Base-by-base conservation (phyloP, 2,113 vertebrate species). In the Equus przewalskii region DNA sequence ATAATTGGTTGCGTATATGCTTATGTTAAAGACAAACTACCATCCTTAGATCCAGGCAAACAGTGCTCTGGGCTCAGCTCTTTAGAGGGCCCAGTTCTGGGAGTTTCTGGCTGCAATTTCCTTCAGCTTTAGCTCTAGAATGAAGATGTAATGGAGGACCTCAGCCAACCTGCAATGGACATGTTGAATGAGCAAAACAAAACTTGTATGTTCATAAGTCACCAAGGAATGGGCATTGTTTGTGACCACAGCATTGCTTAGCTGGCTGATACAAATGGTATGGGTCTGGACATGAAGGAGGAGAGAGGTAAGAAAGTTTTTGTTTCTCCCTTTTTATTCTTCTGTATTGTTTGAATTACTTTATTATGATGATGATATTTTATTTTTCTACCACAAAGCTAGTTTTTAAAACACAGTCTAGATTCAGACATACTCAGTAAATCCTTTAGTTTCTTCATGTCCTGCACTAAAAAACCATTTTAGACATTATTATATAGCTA, bases 351-450 rank as follows among this genome's bases (percentile, higher is more conserved):
- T 54, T 24, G 70, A 78, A 89, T 54, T 60, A 13, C 1, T 28
- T 69, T 62, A 75, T 28, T 67, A 62, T 69, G n/a, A 26, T 80
- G 60, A 36, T 41, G 18, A 1, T 58, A 51, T 54, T 96, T 58
- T 44, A 44, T 62, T 78, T 84, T 89, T 93, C 60, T 62, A 84
- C 6, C 30, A 33, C 76, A 89, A 83, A 51, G 16, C 58, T 92
- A 36, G 13, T 54, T 89, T 91, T 75, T 22, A 36, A 80, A 92
- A 41, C 9, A 28, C 21, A 49, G 30, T 60, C 1, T 67, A 36
- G 24, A 76, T 83, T 75, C 60, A 83, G 41, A 49, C 12, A 69
- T 33, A 30, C 5, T 28, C 84, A 30, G 7, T 81, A 64, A 89
- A 67, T 41, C 36, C 24, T 83, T 75, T 76, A 24, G 10, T 73